Percentiles rank a stretch among this genome's conserved stretches.
phyloP scores from a whole-genome alignment of 2,113 vertebrate genomes.

The Chascanopsetta lugubris region DNA sequence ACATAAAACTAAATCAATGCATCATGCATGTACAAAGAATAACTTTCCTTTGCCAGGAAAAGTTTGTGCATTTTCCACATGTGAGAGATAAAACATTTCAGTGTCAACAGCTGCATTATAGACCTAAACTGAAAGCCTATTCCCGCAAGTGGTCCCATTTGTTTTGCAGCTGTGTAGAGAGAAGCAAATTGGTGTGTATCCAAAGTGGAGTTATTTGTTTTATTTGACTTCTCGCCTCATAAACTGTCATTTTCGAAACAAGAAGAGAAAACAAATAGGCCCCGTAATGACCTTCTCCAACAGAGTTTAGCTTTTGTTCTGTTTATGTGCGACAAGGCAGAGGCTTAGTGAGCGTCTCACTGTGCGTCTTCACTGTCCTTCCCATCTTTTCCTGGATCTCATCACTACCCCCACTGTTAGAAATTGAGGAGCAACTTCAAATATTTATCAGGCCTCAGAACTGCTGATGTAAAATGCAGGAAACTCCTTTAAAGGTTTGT shows the following conservation, averaged over 20 bases:
- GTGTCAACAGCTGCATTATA: constrained; percentile 37
- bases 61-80: no score
- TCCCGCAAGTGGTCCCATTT: constrained; percentile 46
- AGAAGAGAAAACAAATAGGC: constrained; percentile 67
- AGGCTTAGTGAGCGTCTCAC: constrained; percentile 36
- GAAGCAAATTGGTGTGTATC: constrained; percentile 57
- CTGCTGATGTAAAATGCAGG: constrained; percentile 37
- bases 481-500: constrained; percentile 28
- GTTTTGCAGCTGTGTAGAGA: constrained; percentile 47
- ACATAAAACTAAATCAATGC: no score
- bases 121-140: constrained; percentile 40
- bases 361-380: constrained; percentile 5
- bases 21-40: not conserved
- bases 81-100: constrained; percentile 14
- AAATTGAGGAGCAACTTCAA: constrained; percentile 56
- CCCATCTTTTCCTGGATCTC: constrained; percentile 42
- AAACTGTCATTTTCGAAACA: constrained; percentile 63
- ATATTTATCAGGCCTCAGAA: constrained; percentile 61
- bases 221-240: constrained; percentile 65
- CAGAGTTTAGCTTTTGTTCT: constrained; percentile 46
- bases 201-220: constrained; percentile 65
- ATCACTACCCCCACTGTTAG: constrained; percentile 55
- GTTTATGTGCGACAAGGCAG: constrained; percentile 44
- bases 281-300: constrained; percentile 53
- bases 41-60: not conserved